These are phyloP conservation scores for Otolemur garnettii DNA, from an alignment of 2,113 vertebrate genomes.

Conservation along the genomic window DNA sequence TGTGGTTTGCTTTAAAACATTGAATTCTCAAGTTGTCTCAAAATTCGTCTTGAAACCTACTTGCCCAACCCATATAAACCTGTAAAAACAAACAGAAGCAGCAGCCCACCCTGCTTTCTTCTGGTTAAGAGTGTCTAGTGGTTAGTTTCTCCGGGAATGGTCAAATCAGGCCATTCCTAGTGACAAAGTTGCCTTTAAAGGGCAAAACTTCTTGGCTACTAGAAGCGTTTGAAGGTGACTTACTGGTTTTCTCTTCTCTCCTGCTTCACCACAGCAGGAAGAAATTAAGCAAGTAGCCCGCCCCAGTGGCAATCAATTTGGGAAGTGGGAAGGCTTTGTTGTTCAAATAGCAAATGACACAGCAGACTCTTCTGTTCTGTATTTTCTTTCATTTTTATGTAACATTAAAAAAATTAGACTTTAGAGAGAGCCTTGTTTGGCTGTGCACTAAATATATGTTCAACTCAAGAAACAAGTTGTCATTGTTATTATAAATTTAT, in stretches of 20 bases:
- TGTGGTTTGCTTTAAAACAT: not conserved
- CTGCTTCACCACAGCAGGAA: not conserved
- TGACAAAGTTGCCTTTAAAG: constrained; percentile 66
- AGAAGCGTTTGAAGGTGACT: constrained; percentile 67
- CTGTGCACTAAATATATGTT: not conserved
- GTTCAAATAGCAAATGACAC: not conserved
- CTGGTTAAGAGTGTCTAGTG: not conserved
- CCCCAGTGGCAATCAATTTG: not conserved
- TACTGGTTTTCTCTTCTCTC: not conserved
- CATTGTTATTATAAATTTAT: not conserved
- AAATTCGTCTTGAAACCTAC: not conserved
- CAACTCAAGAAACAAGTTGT: not conserved
- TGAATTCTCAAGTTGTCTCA: not conserved
- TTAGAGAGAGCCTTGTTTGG: not conserved
- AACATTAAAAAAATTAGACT: not conserved
- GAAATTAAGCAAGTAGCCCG: not conserved
- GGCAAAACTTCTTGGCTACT: constrained; percentile 26
- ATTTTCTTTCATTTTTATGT: not conserved
- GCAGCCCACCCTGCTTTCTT: not conserved
- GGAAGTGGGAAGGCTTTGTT: not conserved
- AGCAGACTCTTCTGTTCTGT: not conserved
- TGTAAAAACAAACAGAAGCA: not conserved
- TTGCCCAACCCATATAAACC: not conserved
- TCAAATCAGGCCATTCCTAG: not conserved
- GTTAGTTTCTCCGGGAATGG: not conserved